Evolutionary conservation across 2,888 invertebrate species (phyloP).

Genomic region (Diarsia mendica): DNA sequence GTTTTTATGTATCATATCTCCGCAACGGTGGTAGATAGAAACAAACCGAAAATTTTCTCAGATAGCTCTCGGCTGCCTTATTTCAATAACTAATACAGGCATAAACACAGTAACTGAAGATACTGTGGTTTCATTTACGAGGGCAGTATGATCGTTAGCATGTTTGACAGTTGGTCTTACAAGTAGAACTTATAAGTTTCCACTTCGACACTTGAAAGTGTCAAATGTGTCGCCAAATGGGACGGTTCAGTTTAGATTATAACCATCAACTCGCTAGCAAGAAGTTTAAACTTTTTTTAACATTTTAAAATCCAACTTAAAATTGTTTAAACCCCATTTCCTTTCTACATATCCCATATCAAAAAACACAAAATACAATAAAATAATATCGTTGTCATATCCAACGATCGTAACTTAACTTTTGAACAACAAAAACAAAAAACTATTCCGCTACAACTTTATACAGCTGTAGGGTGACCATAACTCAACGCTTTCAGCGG

Average conservation of each 20-base stretch:
- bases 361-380: conserved; percentile 42
- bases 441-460: conserved; percentile 76
- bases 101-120: too few species aligned
- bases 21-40: too few species aligned
- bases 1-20: too few species aligned
- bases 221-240: background rate
- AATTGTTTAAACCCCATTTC: background rate
- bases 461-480: conserved; percentile 70
- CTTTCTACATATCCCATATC: conserved; percentile 13
- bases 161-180: background rate
- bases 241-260: background rate
- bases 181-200: background rate
- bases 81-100: too few species aligned
- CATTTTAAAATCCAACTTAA: background rate
- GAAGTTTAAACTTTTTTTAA: background rate
- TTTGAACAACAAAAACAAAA: conserved; percentile 71
- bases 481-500: conserved; percentile 59
- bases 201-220: background rate
- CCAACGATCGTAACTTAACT: conserved; percentile 74
- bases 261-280: background rate
- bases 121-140: too few species aligned
- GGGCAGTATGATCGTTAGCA: background rate
- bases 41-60: too few species aligned
- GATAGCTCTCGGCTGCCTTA: too few species aligned
- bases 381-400: conserved; percentile 73